Conservation (phyloP, 2,797 vertebrate genomes). For the Acomys russatus region DNA sequence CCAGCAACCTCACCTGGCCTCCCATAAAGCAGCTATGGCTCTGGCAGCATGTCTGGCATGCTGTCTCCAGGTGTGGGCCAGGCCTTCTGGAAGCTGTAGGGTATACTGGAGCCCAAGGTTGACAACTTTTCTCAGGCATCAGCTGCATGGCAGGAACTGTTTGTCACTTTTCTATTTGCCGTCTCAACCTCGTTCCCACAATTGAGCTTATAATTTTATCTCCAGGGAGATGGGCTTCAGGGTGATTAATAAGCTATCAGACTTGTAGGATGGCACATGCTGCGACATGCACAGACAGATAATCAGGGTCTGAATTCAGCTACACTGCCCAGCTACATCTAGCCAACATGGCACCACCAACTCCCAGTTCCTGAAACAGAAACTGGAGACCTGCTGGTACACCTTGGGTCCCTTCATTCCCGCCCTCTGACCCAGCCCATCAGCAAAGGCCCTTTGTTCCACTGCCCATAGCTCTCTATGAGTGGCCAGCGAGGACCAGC, state of each 20-base stretch:
- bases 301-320: background rate
- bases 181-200: background rate
- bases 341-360: rapidly evolving
- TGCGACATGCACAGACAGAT: background rate
- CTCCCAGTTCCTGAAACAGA: background rate
- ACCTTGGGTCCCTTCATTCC: rapidly evolving
- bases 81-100: background rate
- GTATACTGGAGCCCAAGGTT: background rate
- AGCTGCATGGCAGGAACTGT: background rate
- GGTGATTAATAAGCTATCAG: background rate
- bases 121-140: rapidly evolving
- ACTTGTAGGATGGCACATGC: background rate
- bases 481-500: background rate
- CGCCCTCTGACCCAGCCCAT: rapidly evolving
- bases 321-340: rapidly evolving
- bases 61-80: background rate
- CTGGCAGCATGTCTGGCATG: too few relatives aligned
- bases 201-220: background rate
- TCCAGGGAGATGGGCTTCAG: background rate
- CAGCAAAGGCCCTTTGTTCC: background rate
- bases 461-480: background rate
- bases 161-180: background rate
- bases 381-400: rapidly evolving
- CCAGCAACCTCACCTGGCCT: background rate
- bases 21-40: background rate